phyloP scores from a whole-genome alignment of 2,797 vertebrate species.

The Anguilla marmorata region DNA sequence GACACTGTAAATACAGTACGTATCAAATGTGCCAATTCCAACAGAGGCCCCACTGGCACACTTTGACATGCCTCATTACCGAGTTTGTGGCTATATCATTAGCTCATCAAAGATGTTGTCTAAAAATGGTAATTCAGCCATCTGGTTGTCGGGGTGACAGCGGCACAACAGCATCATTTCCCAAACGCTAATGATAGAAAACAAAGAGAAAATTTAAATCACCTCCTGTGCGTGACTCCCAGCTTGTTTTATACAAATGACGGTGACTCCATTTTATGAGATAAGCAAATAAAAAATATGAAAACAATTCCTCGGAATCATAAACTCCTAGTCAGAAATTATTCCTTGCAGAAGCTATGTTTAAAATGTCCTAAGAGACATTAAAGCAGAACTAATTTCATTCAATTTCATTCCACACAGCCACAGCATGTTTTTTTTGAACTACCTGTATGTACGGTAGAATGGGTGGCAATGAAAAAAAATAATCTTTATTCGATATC shows the following conservation, averaged over 20 bases:
- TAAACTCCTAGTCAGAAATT: not conserved
- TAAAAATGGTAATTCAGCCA: slow-evolving; percentile 26
- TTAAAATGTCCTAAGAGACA: not conserved
- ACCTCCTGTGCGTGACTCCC: not conserved
- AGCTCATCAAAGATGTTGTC: slow-evolving; percentile 33
- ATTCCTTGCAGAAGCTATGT: not conserved
- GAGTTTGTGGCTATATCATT: slow-evolving; percentile 33
- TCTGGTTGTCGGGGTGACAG: slow-evolving; percentile 28
- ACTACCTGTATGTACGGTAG: not conserved
- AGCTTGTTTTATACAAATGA: not conserved
- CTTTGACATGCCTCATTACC: slow-evolving; percentile 33
- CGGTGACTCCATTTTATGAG: not conserved
- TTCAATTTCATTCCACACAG: too few relatives aligned
- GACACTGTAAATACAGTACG: slow-evolving; percentile 19
- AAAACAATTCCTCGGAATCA: not conserved
- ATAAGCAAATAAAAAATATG: not conserved
- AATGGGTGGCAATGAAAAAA: not conserved
- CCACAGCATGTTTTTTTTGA: not conserved
- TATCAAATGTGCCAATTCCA: slow-evolving; percentile 5
- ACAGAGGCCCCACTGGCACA: slow-evolving; percentile 6
- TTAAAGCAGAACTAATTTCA: not conserved
- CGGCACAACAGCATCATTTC: not conserved
- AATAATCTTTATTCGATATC: not conserved
- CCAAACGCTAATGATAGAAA: slow-evolving; percentile 3
- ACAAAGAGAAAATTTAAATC: slow-evolving; percentile 13